Percentiles rank a stretch among this genome's conserved stretches.
Evolutionary conservation across 2,113 vertebrate genomes (phyloP).

Genomic region (Oreochromis spilurus): DNA sequence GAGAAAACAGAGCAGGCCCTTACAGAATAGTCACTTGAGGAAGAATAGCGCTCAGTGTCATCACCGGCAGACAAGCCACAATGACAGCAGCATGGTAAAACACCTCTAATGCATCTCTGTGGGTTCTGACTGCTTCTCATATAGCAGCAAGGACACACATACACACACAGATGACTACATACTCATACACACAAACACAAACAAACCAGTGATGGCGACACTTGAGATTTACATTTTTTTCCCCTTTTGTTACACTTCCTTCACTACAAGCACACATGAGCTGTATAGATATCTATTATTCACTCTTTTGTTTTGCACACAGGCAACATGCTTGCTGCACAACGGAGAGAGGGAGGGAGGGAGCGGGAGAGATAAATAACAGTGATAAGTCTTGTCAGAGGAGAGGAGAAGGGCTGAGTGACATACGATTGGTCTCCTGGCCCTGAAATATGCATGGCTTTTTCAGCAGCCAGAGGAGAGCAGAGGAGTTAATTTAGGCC

Average conservation of each 20-base stretch:
- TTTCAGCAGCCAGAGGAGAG: slow-evolving; percentile 69
- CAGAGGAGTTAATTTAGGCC: slow-evolving; percentile 79
- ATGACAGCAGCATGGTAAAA: slow-evolving; percentile 69
- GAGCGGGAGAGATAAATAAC: slow-evolving; percentile 66
- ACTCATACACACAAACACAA: background rate
- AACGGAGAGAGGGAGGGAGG: background rate
- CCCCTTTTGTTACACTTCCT: slow-evolving; percentile 3
- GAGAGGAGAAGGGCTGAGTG: slow-evolving; percentile 68
- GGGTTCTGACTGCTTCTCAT: slow-evolving; percentile 58
- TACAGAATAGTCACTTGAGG: slow-evolving; percentile 25
- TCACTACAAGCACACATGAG: slow-evolving; percentile 21
- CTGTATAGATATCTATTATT: slow-evolving; percentile 63
- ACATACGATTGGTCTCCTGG: slow-evolving; percentile 69
- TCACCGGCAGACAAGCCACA: slow-evolving; percentile 45
- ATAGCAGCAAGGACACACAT: slow-evolving; percentile 47
- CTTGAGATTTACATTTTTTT: slow-evolving; percentile 50
- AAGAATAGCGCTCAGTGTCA: slow-evolving; percentile 27
- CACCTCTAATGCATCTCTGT: slow-evolving; percentile 61
- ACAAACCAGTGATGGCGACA: background rate
- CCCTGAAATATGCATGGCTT: slow-evolving; percentile 81
- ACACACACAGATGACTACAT: slow-evolving; percentile 19
- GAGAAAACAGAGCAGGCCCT: background rate
- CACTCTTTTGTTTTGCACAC: slow-evolving; percentile 70
- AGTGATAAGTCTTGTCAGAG: slow-evolving; percentile 74
- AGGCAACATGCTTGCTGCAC: slow-evolving; percentile 55